Evolutionary conservation across 2,113 vertebrate species (phyloP), one percentile per base, ranked within the genome.

Genomic region (Sturnira hondurensis): DNA sequence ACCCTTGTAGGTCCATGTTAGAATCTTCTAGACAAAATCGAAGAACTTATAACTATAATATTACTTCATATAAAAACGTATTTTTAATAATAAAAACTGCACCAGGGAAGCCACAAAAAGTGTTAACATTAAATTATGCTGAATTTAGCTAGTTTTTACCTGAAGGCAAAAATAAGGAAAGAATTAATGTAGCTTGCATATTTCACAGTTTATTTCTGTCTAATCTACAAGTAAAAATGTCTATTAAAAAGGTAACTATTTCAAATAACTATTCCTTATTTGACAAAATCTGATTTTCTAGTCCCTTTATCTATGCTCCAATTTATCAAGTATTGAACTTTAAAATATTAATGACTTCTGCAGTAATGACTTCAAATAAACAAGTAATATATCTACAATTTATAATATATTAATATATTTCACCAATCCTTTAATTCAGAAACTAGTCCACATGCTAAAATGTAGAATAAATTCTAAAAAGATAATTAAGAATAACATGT

Each of bases 261-360:
- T 2, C 22, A 83, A 84, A 38, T 65, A 70, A 70, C 6, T 58
- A 8, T 33, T 90, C 2, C 15, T 56, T 50, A 85, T 78, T 38
- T n/a, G 19, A 70, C 5, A 76, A 17, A 74, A 54, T 15, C 26
- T 71, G 3, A 22, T 58, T 87, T 45, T n/a, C 14, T 73, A n/a
- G 1, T 65, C 5, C 36, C 5, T 86, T 80, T 88, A 31, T 70
- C 56, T 77, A 26, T 41, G 58, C 17, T 85, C 15, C 9, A 74
- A 13, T 70, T 65, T 78, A 88, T 58, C 52, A 90, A 95, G 85
- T 68, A 65, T n/a, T 86, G 28, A 91, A 90, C 4, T 81, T 95
- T 47, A 85, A 13, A 73, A 14, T 41, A 74, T 78, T 70, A 93
- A 43, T 82, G 58, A 63, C 7, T n/a, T 85, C 3, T 50, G 9